Evolutionary conservation across 2,888 invertebrate genomes (phyloP), one percentile per base, ranked within the genome.

Genomic region (Conistra vaccinii): DNA sequence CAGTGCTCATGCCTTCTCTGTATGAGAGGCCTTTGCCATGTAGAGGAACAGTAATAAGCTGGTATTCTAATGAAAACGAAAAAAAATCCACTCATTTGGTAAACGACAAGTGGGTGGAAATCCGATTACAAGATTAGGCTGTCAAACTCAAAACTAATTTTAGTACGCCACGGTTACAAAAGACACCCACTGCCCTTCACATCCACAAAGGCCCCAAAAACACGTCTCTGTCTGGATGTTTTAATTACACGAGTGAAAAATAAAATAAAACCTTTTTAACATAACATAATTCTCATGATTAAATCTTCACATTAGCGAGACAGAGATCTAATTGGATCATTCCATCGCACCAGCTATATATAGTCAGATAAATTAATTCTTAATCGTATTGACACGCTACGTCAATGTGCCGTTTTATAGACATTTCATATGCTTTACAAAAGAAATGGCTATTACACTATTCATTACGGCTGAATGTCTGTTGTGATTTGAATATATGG

Each of bases 271-370:
- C 17, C 20, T 51, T 51, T 35, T 29, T 7, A 10, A 35, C 53
- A 10, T 14, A 29, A 5, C 23, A 51, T 17, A 20, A 3, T 6
- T 17, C 7, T 39, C 51, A 4, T 12, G 32, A 75, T 55, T 17
- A 55, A 29, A 48, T 51, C 23, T 23, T 62, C 39, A 26, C 12
- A 26, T 32, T 9, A 42, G 35, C 35, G 35, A 62, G 12, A 29
- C 23, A 62, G 14, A 57, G 14, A 32, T 32, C 10, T 51, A 76
- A 76, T 69, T 26, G 26, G 14, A 63, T 63, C 12, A 71, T 66
- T 78, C 23, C 39, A 51, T 45, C 26, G 26, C 61, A 66, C n/a
- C n/a, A 29, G 66, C 78, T 63, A 55, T 67, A 32, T 51, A 26
- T 10, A 39, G 62, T 1, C 10, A 10, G 39, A 20, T 1, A 42